phyloP scores from a whole-genome alignment of 1,140 invertebrate species.

The Pseudomyrmex concolor region DNA sequence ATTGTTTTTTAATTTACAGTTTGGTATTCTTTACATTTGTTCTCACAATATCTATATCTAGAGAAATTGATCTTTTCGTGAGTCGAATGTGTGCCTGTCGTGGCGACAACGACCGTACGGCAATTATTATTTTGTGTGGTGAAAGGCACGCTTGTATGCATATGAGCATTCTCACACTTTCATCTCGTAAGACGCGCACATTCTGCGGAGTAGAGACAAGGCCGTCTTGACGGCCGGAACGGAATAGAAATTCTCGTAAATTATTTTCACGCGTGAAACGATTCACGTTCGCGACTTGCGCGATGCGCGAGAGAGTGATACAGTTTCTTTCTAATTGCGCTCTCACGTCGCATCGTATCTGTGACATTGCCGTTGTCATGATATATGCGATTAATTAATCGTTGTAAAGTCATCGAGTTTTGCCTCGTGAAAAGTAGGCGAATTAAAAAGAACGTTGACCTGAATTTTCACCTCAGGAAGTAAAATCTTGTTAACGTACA shows the following conservation, averaged over 20 bases:
- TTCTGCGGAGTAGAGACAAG: conserved; percentile 53
- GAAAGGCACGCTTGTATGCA: conserved; percentile 74
- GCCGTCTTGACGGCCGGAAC: conserved; percentile 57
- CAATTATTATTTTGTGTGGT: conserved; percentile 65
- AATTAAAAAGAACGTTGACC: not conserved
- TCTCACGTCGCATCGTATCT: conserved; percentile 38
- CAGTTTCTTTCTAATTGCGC: conserved; percentile 62
- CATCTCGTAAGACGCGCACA: conserved; percentile 72
- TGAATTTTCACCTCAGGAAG: not conserved
- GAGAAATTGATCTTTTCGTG: not conserved
- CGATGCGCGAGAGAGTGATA: conserved; percentile 72
- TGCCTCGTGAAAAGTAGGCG: not conserved
- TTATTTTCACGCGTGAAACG: conserved; percentile 70
- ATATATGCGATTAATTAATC: not conserved
- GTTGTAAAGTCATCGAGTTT: not conserved
- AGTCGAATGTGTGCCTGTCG: not conserved
- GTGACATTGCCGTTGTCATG: not conserved
- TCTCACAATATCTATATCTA: too few species aligned
- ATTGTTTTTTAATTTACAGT: not conserved
- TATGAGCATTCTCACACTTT: conserved; percentile 81
- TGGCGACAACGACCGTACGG: not conserved
- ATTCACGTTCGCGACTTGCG: conserved; percentile 68
- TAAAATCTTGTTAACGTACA: not conserved
- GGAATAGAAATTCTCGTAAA: conserved; percentile 75
- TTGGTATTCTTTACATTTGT: too few species aligned